A percentile compares a stretch with the other conserved stretches of the same genome.
Evolutionary conservation across 2,888 invertebrate genomes (phyloP).

Genomic region (Thysanoteuthis rhombus): DNA sequence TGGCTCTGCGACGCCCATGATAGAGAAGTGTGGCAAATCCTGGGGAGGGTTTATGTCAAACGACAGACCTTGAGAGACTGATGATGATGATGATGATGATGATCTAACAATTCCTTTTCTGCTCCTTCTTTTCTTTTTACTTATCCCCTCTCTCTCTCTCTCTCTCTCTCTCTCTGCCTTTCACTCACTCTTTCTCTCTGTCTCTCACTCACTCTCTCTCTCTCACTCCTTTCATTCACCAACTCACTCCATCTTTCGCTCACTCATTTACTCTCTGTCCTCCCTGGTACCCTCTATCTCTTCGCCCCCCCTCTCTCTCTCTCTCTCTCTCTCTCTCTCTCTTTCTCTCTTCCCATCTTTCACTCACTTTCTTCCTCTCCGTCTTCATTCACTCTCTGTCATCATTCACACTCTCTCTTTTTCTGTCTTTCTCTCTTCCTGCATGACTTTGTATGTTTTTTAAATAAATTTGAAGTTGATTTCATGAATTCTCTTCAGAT

Average conservation of each 20-base stretch:
- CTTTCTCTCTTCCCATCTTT: not conserved
- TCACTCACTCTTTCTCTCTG: not conserved
- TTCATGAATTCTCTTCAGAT: no score
- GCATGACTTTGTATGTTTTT: no score
- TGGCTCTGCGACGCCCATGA: no score
- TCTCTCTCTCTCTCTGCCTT: not conserved
- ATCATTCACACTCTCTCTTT: not conserved
- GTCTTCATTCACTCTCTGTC: no score
- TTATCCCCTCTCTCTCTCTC: not conserved
- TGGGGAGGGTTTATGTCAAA: no score
- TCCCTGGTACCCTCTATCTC: not conserved
- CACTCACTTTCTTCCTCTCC: not conserved
- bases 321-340: not conserved
- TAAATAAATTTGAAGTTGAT: no score
- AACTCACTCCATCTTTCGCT: not conserved
- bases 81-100: no score
- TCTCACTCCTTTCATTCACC: not conserved
- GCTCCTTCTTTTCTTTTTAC: not conserved
- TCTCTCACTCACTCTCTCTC: not conserved
- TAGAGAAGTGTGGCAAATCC: no score
- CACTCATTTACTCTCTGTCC: not conserved
- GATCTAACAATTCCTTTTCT: no score
- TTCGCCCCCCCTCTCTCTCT: not conserved
- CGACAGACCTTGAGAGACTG: no score
- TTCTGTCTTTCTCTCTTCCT: not conserved